Evolutionary conservation across 2,113 vertebrate species (phyloP), one percentile per base, ranked within the genome.

Genomic region (Ictalurus punctatus): DNA sequence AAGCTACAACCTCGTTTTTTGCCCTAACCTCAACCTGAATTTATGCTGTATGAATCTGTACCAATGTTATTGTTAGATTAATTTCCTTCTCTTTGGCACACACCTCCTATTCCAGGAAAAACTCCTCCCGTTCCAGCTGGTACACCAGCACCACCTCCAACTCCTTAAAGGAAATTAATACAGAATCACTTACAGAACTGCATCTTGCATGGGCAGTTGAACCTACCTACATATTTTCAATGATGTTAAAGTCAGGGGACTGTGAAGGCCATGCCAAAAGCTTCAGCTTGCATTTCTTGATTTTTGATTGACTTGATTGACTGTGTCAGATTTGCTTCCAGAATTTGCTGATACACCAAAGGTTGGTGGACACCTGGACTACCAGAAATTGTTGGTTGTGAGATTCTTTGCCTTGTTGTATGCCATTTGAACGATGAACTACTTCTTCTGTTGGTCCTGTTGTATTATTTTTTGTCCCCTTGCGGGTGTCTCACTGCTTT

Each of bases 51-150:
- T 37, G 69, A 71, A 34, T 34, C 34, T 71, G n/a, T 30, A 71
- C n/a, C 0, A 6, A 8, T 17, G 34, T 17, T 21, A 19, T 3
- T 21, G 34, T 74, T 74, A 30, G n/a, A 37, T 37, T 37, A 73
- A 34, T 73, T 37, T 73, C 67, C 71, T 74, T 40, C 19, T 74
- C 17, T 54, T 79, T 54, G n/a, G 21, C 74, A 79, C 76, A 52
- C 44, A 79, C 73, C 37, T 76, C 74, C 87, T 56, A 30, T 13
- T 84, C 87, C 87, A 54, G 87, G 87, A n/a, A 78, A 63, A 27
- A 82, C 59, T 58, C 73, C 88, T 23, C 87, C 87, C 40, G 21
- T 12, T 59, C 87, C 81, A 16, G n/a, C 23, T 59, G 80, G 40
- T 30, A 63, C 81, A 74, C 71, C 87, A 54, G 52, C 81, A 74